Evolutionary conservation across 2,797 vertebrate species (phyloP), one percentile per base, ranked within the genome.

Genomic region (Darevskia nairensis): DNA sequence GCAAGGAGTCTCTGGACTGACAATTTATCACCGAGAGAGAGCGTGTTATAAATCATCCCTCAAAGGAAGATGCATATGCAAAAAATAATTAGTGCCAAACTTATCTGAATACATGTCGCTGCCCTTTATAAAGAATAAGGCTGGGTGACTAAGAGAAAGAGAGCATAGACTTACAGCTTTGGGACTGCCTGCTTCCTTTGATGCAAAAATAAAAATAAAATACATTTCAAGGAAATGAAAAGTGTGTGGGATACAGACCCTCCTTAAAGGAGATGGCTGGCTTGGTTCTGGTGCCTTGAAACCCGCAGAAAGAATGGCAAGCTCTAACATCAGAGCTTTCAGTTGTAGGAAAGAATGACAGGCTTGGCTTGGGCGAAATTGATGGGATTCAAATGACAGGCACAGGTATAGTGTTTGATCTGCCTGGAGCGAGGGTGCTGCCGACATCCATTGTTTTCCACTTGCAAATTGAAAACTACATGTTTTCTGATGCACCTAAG

Each of bases 21-120:
- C 87, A 89, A 35, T 84, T 64, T 76, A 76, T 89, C 87, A 89
- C 4, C 83, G 27, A 90, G 41, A 3, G 2, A 3, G 2, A 64
- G 50, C 0, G 59, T 21, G 92, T 89, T 92, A 23, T 90, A 86
- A 92, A 87, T 61, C 64, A 9, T 29, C 68, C 78, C 23, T 88
- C 10, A 61, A 93, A 80, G 3, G 41, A 90, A 72, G 19, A 88
- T 76, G 1, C 1, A 8, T 66, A 90, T 71, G 8, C 6, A 92
- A 59, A 94, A 93, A 86, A 59, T 17, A 94, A 86, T 77, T 9
- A 86, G 19, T 27, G 25, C 0, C 0, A 86, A 80, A 81, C 46
- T 80, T 7, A 92, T 81, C n/a, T 66, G 23, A 86, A 83, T 87
- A 84, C 84, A 80, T 88, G 76, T 1, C 1, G 2, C 3, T 89